These are phyloP conservation scores for Stenichneumon culpator DNA, from an alignment of 2,888 invertebrate genomes.

Conservation along the genomic window DNA sequence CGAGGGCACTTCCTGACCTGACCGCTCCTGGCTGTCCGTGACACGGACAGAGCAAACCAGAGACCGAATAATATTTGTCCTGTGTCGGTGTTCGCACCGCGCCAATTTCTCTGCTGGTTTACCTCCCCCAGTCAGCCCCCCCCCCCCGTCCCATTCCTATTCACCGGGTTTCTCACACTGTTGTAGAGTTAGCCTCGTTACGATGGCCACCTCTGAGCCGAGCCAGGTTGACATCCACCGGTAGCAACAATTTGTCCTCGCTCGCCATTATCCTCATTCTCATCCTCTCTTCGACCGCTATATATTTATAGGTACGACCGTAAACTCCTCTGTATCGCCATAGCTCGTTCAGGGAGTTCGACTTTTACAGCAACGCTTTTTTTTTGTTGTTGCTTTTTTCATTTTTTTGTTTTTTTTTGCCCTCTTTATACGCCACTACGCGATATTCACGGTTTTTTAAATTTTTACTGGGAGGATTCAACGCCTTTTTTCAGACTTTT, in stretches of 20 bases:
- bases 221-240: constrained; percentile 34
- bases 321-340: constrained; percentile 21
- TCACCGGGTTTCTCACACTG: constrained; percentile 5
- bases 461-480: constrained; percentile 11
- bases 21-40: constrained; percentile 35
- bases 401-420: background rate
- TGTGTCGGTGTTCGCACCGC: constrained; percentile 18
- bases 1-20: constrained; percentile 18
- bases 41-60: constrained; percentile 32
- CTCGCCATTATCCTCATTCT: constrained; percentile 39
- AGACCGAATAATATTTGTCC: constrained; percentile 46
- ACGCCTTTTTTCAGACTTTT: background rate
- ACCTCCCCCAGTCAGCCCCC: background rate
- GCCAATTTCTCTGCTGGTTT: constrained; percentile 46
- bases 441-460: constrained; percentile 5
- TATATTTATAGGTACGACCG: constrained; percentile 21
- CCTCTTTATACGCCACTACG: constrained; percentile 26
- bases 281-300: constrained; percentile 2
- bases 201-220: constrained; percentile 45
- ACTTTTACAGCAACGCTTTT: constrained; percentile 33
- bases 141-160: background rate
- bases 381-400: background rate
- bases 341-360: constrained; percentile 31
- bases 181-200: constrained; percentile 41
- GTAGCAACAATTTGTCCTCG: constrained; percentile 53